phyloP scores from a whole-genome alignment of 2,888 invertebrate genomes.

The Thalpophila matura region DNA sequence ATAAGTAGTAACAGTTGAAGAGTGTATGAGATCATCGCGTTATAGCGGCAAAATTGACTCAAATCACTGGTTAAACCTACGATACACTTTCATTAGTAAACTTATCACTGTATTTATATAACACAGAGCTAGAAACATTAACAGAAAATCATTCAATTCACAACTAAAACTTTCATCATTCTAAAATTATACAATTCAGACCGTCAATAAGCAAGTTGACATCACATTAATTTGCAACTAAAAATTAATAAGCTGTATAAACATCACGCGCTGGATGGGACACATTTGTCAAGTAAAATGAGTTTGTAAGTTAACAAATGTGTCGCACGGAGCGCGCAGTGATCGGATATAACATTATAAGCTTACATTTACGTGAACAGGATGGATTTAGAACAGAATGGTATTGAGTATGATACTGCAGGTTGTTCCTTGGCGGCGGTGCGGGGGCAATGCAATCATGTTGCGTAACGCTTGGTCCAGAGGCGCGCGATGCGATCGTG shows the following conservation, averaged over 20 bases:
- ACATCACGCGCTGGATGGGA: slow-evolving; percentile 66
- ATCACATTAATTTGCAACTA: slow-evolving; percentile 86
- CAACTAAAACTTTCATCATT: slow-evolving; percentile 73
- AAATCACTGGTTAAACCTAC: slow-evolving; percentile 82
- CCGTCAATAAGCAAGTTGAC: slow-evolving; percentile 76
- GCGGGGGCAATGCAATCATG: slow-evolving; percentile 92
- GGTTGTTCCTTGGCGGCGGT: slow-evolving; percentile 74
- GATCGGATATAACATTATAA: slow-evolving; percentile 71
- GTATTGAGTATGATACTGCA: slow-evolving; percentile 83
- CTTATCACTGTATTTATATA: slow-evolving; percentile 72
- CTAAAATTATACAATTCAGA: slow-evolving; percentile 79
- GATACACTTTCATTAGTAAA: slow-evolving; percentile 71
- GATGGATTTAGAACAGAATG: slow-evolving; percentile 86
- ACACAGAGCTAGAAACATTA: slow-evolving; percentile 73
- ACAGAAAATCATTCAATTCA: slow-evolving; percentile 76
- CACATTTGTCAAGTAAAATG: slow-evolving; percentile 34
- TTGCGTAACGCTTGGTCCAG: slow-evolving; percentile 99
- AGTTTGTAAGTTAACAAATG: slow-evolving; percentile 55
- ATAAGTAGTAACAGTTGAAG: slow-evolving; percentile 78
- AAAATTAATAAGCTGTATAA: slow-evolving; percentile 80
- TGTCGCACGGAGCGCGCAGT: slow-evolving; percentile 66
- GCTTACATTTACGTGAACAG: slow-evolving; percentile 82
- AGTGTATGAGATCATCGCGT: slow-evolving; percentile 87
- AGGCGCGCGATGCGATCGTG: slow-evolving; percentile 99
- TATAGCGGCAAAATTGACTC: slow-evolving; percentile 85